Percentiles rank a stretch among this genome's conserved stretches.
Evolutionary conservation across 1,140 invertebrate species (phyloP).

Genomic region (Dreissena rostriformis): DNA sequence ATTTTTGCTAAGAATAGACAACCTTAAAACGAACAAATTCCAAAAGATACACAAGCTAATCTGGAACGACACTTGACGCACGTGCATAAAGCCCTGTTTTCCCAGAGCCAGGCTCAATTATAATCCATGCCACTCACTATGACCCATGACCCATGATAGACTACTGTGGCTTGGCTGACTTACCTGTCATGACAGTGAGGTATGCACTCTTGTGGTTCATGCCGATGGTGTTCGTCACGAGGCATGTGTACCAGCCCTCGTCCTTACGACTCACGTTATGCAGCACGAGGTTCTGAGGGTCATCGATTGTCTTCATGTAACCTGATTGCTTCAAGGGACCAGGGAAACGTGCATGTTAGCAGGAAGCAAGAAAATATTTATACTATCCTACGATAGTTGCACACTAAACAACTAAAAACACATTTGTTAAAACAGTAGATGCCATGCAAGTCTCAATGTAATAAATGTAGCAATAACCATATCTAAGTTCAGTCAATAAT

Average conservation of each 20-base stretch:
- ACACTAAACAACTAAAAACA: too few species aligned
- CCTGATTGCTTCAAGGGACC: constrained; percentile 66
- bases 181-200: constrained; percentile 85
- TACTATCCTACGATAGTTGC: too few species aligned
- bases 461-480: too few species aligned
- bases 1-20: too few species aligned
- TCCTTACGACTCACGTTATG: constrained; percentile 92
- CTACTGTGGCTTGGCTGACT: neutral
- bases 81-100: too few species aligned
- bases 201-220: constrained; percentile 90
- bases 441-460: too few species aligned
- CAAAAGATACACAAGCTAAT: neutral
- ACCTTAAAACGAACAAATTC: too few species aligned
- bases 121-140: neutral
- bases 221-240: constrained; percentile 92
- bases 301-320: constrained; percentile 66
- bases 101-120: neutral
- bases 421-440: too few species aligned
- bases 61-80: too few species aligned
- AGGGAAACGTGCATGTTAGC: neutral
- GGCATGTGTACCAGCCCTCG: constrained; percentile 96
- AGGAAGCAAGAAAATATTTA: neutral
- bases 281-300: constrained; percentile 88
- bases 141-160: neutral
- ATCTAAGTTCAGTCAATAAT: too few species aligned